Base-by-base conservation (phyloP, 2,113 vertebrate genomes). In the Todiramphus saurophagus region DNA sequence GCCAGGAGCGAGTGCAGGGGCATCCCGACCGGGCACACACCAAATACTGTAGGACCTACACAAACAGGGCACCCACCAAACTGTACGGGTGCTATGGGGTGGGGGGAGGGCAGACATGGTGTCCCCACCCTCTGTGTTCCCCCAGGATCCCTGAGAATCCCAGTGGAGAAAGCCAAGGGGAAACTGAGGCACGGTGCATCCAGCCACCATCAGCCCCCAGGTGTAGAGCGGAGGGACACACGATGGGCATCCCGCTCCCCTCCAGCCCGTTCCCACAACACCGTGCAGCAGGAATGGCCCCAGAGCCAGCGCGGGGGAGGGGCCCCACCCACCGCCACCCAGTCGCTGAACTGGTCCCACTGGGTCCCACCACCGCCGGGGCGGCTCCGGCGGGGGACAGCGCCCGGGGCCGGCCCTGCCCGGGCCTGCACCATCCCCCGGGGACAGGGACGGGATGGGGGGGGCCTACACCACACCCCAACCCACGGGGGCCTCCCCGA, bases 271-370 rank as follows among this genome's bases (percentile, higher is more conserved):
- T 92, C 94, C 89, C 95, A 95, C 87, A 92, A 31, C 16, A 2
- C 91, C 5, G 4, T 5, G 43, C 30, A 58, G 44, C 68, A 24
- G 86, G 89, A 94, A 90, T 15, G 79, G 95, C 95, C 94, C 66
- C 92, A 90, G 74, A 74, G 78, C 89, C 83, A 85, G 85, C 48
- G 92, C 94, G 94, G 95, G 37, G 95, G 95, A 95, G 92, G 56
- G 89, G 76, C 95, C 94, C 92, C 95, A 55, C 95, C 95, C 95
- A 7, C 92, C 62, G n/a, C 89, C 95, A 88, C 95, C 95, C 95
- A 96, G 94, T 85, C 87, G 94, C 87, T 85, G 64, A 95, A 96
- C 95, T 94, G 92, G 94, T 95, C 95, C 94, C 95, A 85, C 95
- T 94, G 89, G 94, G 95, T 96, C 95, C 92, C 92, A 94, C 89